Base-by-base conservation (phyloP, 2,888 invertebrate species). In the Helobdella robusta region DNA sequence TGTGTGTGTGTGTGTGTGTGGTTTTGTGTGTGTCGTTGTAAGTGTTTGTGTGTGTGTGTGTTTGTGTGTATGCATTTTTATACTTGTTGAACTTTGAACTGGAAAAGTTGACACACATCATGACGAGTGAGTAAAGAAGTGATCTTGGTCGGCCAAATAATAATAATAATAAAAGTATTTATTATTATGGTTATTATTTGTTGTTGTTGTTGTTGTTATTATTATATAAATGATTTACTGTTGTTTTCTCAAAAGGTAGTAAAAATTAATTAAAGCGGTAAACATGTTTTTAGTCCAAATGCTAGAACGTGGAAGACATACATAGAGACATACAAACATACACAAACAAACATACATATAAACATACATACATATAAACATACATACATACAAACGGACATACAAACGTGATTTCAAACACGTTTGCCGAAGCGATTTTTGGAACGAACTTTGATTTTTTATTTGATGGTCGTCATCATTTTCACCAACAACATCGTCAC, bases 361-460 rank as follows among this genome's bases (percentile, higher is more conserved):
- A 15, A 40, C 2, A 36, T 8, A 50, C 63, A 56, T 18, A 52
- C 63, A 56, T 18, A 52, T 54, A 56, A 11, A 54, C 63, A 56
- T 18, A 63, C 63, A 56, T 5, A 35, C 32, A 30, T 18, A 63
- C 54, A 56, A 11, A 63, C 1, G n/a, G 3, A 60, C 60, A 36
- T 18, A 30, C 58, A 23, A 5, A 58, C 30, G 3, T 0, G 28
- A 32, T 15, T 30, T 44, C 11, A n/a, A n/a, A 4, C 20, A 18
- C 59, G 5, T 32, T 28, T 23, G 11, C 23, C 8, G 30, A 56
- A n/a, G 23, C 15, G 32, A 58, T 32, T 15, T 15, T 8, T 8
- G 2, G 15, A 5, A 52, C 20, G 11, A 15, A 18, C 20, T n/a
- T n/a, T n/a, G n/a, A n/a, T n/a, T n/a, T n/a, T n/a, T n/a, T n/a